Evolutionary conservation across 2,797 vertebrate genomes (phyloP), one percentile per base, ranked within the genome.

Genomic region (Amniataba percoides): DNA sequence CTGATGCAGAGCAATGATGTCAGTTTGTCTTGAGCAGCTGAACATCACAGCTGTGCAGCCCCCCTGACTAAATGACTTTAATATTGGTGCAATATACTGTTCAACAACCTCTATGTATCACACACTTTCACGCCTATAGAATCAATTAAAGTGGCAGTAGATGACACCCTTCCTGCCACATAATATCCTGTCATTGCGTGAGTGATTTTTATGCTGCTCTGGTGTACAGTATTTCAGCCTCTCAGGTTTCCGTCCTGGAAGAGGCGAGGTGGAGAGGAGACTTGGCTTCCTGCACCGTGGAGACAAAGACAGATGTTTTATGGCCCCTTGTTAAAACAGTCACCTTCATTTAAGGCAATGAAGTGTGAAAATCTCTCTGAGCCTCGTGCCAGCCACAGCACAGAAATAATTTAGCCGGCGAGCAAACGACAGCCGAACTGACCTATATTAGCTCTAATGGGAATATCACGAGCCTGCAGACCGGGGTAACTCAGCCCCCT

Each of bases 281-380:
- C 73, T 85, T 88, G 82, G 86, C 82, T 73, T 63, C 55, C 56
- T 14, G 45, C 74, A 31, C 71, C 0, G 5, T 67, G 64, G 57
- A 72, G 65, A 87, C 63, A 66, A 27, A 86, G 67, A 87, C 78
- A 88, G 85, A 92, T 90, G 84, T 87, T 87, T 84, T 78, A 82
- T 78, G 75, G 77, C 51, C 55, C 53, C 61, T 86, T 72, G 52
- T 74, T 86, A 53, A 83, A 84, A 81, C 67, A 81, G 59, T 78
- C 71, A 72, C 81, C 77, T 81, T 88, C 78, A 81, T 86, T 90
- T 87, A 89, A 84, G 51, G 80, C 77, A 88, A 91, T 83, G 81
- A 84, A 85, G 86, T 87, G 88, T 74, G 70, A 91, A 90, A 80
- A 81, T 77, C 57, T 74, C 45, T 57, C 52, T 34, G 65, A 73